These are phyloP conservation scores for Oxygymnocypris stewartii DNA, from an alignment of 2,113 vertebrate species.

Conservation along the genomic window DNA sequence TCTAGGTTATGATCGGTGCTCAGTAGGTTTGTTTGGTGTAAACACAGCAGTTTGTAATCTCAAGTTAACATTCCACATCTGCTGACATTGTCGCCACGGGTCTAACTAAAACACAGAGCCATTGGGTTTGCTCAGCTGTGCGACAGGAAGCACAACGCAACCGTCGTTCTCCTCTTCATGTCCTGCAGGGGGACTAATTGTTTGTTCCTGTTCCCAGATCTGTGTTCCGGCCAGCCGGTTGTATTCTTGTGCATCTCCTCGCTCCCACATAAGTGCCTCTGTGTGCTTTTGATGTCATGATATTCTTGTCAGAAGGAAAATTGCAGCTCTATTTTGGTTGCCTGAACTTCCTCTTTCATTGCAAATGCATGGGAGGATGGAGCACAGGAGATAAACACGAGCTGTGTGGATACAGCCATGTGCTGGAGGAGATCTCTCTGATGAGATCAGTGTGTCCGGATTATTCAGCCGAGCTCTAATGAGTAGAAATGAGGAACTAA, in stretches of 20 bases:
- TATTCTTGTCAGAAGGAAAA: constrained; percentile 1
- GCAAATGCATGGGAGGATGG: not conserved
- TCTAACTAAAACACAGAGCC: not conserved
- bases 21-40: not conserved
- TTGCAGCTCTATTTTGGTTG: constrained; percentile 39
- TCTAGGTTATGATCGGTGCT: not conserved
- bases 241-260: not conserved
- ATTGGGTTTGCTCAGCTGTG: constrained; percentile 48
- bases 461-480: not conserved
- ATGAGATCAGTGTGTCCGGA: constrained; percentile 1
- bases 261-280: not conserved
- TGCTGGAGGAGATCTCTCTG: not conserved
- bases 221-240: not conserved
- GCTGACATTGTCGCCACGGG: not conserved
- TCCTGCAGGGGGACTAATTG: not conserved
- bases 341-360: constrained; percentile 11
- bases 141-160: constrained; percentile 19
- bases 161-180: not conserved
- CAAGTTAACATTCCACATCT: constrained; percentile 10
- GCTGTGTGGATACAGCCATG: not conserved
- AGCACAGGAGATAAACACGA: constrained; percentile 17
- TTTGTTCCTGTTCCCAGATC: constrained; percentile 38
- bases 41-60: no score
- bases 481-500: constrained; percentile 8
- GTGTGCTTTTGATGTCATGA: constrained; percentile 15